Percentiles rank a stretch among this genome's conserved stretches.
These are phyloP conservation scores for Diarsia mendica DNA, from an alignment of 2,888 invertebrate species.

Conservation along the genomic window DNA sequence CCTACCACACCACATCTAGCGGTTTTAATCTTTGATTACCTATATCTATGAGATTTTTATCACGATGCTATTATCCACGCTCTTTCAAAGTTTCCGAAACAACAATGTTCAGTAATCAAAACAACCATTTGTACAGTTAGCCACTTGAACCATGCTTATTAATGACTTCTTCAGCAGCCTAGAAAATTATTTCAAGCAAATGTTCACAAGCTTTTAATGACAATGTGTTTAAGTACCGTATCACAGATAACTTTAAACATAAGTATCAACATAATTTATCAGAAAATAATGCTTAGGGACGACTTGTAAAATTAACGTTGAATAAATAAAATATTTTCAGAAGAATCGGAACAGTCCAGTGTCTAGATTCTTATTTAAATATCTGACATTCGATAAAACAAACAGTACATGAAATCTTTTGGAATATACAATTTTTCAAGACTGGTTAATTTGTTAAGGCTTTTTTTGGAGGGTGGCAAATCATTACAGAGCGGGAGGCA, in stretches of 20 bases:
- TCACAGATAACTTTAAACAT: constrained; percentile 29
- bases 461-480: too few relatives aligned
- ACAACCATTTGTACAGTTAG: constrained; percentile 1
- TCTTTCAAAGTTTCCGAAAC: not conserved
- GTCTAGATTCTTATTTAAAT: not conserved
- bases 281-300: constrained; percentile 1
- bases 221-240: constrained; percentile 22
- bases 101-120: not conserved
- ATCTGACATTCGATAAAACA: not conserved
- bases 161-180: constrained; percentile 40
- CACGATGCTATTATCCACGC: not conserved
- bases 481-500: too few relatives aligned
- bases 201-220: constrained; percentile 43
- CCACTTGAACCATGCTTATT: not conserved
- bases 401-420: not conserved
- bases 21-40: not conserved
- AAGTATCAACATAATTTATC: not conserved
- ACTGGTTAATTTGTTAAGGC: not conserved
- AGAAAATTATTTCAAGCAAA: constrained; percentile 34
- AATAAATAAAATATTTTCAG: not conserved
- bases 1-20: too few relatives aligned
- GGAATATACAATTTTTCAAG: too few relatives aligned
- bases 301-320: not conserved
- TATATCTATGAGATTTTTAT: not conserved
- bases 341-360: not conserved